Base-by-base conservation (phyloP, 2,888 invertebrate species). In the Plutella xylostella region DNA sequence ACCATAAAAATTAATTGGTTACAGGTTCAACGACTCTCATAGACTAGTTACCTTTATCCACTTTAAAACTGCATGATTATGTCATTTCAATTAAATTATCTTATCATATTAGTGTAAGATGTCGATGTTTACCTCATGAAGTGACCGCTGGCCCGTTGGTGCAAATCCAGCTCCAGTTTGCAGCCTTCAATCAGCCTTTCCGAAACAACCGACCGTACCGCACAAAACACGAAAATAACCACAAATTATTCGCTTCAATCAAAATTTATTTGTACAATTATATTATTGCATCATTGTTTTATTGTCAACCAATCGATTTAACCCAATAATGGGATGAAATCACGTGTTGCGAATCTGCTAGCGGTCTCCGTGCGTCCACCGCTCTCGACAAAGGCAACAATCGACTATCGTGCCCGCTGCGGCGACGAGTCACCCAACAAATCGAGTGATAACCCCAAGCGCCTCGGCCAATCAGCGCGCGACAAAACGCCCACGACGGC, bases 121-220 rank as follows among this genome's bases (percentile, higher is more conserved):
- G n/a, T n/a, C n/a, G n/a, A n/a, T n/a, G 49, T 50, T 63, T 72
- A 82, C 91, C 90, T 90, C 85, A 90, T 89, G 66, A 90, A 90
- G 87, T 90, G 90, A 82, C 90, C 90, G 84, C 86, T 86, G 85
- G 90, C 88, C 85, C 90, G 89, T 84, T 90, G 90, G 64, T 90
- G 90, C 69, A 90, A 86, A 59, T 91, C 90, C 84, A 90, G 90
- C 86, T 91, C 90, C 90, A 90, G 87, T 83, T 77, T 89, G 87
- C 68, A 63, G 85, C 85, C 77, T 87, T 87, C 41, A 55, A 52
- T 46, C 63, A 55, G 63, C 59, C 57, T 50, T 52, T 14, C 11
- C 2, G 17, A 45, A 51, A 57, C 64, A 57, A 53, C 52, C 53
- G 61, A 65, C 61, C 57, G 63, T 64, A 52, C 68, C 65, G 65